Percentiles rank a stretch among this genome's conserved stretches.
Conservation (phyloP, 1,140 invertebrate species). For the Cyclina sinensis region DNA sequence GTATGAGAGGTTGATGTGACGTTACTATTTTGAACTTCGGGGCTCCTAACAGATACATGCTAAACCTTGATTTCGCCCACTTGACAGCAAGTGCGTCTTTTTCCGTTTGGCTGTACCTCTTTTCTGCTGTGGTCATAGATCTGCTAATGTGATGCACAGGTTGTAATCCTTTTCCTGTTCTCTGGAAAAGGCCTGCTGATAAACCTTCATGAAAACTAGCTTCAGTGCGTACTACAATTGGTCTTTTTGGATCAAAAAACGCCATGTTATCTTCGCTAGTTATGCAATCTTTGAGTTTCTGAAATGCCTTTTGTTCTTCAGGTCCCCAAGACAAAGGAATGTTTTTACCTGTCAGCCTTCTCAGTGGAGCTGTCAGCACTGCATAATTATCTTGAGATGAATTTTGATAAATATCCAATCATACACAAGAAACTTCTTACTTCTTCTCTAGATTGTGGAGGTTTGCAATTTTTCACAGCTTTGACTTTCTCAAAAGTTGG, state of each 20-base stretch:
- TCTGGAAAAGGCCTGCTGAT: conserved; percentile 84
- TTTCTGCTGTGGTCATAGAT: conserved; percentile 82
- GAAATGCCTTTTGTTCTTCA: conserved; percentile 72
- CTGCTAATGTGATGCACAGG: conserved; percentile 85
- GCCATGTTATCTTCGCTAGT: conserved; percentile 53
- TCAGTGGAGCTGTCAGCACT: conserved; percentile 70
- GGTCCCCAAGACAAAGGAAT: conserved; percentile 69
- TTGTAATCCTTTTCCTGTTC: conserved; percentile 59
- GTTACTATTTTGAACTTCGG: conserved; percentile 70
- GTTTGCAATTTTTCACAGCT: conserved; percentile 68
- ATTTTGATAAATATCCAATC: conserved; percentile 75
- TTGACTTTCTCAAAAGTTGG: conserved; percentile 71
- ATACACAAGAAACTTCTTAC: conserved; percentile 75
- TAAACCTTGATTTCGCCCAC: conserved; percentile 69
- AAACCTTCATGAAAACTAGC: conserved; percentile 86
- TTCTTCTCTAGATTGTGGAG: conserved; percentile 68
- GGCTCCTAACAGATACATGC: conserved; percentile 69
- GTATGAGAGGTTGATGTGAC: conserved; percentile 62
- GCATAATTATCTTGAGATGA: conserved; percentile 77
- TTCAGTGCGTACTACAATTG: conserved; percentile 85
- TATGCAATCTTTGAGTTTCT: conserved; percentile 72
- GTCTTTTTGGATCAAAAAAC: conserved; percentile 64
- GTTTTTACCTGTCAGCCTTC: conserved; percentile 71
- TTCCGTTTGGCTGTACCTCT: conserved; percentile 77
- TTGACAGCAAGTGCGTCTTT: conserved; percentile 22